Conservation (phyloP, 2,797 vertebrate species). For the Amblyopsis hoosieri region DNA sequence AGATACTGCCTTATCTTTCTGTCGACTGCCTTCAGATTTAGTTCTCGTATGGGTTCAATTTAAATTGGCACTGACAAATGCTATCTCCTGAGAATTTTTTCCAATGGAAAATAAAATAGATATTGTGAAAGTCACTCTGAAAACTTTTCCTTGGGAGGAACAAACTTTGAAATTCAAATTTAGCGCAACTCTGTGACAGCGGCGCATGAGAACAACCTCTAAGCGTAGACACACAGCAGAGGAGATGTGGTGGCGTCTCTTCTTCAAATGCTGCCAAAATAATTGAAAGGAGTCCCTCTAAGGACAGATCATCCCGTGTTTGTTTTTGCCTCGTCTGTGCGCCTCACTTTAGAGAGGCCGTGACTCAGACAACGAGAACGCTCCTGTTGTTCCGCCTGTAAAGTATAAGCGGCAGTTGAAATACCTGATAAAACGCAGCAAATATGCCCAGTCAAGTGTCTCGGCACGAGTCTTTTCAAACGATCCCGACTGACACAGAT, state of each 20-base stretch:
- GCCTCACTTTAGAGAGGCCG: constrained; percentile 56
- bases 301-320: constrained; percentile 58
- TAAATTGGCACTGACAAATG: constrained; percentile 52
- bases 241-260: constrained; percentile 29
- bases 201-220: constrained; percentile 40
- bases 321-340: constrained; percentile 42
- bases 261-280: constrained; percentile 57
- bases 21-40: constrained; percentile 25
- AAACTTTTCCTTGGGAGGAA: constrained; percentile 57
- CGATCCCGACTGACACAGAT: constrained; percentile 41
- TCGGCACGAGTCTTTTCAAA: constrained; percentile 38
- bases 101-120: constrained; percentile 37
- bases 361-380: constrained; percentile 47
- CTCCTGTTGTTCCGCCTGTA: constrained; percentile 52
- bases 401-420: constrained; percentile 53
- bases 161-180: constrained; percentile 67
- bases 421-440: constrained; percentile 50
- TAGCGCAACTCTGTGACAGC: constrained; percentile 30
- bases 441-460: constrained; percentile 47
- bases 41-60: constrained; percentile 28
- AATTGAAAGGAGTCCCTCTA: constrained; percentile 62
- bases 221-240: constrained; percentile 34
- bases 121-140: constrained; percentile 50
- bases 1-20: constrained; percentile 9
- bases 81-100: constrained; percentile 33